phyloP scores from a whole-genome alignment of 2,113 vertebrate genomes.

The Acanthochromis polyacanthus region DNA sequence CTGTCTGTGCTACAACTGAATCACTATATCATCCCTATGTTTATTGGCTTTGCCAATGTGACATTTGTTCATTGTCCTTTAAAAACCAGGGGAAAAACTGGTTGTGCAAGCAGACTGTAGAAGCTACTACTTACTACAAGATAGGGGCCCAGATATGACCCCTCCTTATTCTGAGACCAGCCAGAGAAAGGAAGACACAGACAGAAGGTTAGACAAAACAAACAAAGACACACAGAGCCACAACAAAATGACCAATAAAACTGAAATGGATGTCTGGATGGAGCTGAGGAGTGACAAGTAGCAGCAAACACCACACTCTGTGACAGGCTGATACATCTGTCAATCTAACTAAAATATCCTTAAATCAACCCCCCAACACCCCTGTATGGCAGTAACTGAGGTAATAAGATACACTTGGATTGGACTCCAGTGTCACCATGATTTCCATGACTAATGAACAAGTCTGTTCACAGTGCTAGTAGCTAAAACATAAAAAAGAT shows the following conservation, averaged over 20 bases:
- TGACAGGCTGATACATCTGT: too few species aligned
- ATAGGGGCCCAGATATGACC: slow-evolving; percentile 95
- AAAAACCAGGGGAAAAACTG: not conserved
- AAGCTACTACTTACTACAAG: slow-evolving; percentile 94
- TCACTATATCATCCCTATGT: not conserved
- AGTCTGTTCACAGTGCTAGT: too few species aligned
- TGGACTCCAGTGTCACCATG: too few species aligned
- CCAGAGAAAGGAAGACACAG: slow-evolving; percentile 48
- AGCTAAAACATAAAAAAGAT: too few species aligned
- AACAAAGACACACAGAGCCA: slow-evolving; percentile 16
- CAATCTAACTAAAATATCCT: too few species aligned
- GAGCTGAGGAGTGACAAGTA: not conserved
- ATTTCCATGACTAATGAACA: too few species aligned
- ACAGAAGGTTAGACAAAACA: slow-evolving; percentile 59
- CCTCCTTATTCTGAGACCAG: slow-evolving; percentile 93
- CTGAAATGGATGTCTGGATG: not conserved
- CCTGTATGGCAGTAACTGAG: too few species aligned
- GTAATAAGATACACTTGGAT: too few species aligned
- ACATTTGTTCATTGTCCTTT: not conserved
- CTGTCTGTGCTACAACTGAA: slow-evolving; percentile 5
- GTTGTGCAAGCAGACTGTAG: slow-evolving; percentile 67
- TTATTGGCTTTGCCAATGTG: not conserved
- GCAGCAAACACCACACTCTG: not conserved
- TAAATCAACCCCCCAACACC: too few species aligned
- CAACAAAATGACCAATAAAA: not conserved